Conservation (phyloP, 2,797 vertebrate genomes). For the Dallia pectoralis region DNA sequence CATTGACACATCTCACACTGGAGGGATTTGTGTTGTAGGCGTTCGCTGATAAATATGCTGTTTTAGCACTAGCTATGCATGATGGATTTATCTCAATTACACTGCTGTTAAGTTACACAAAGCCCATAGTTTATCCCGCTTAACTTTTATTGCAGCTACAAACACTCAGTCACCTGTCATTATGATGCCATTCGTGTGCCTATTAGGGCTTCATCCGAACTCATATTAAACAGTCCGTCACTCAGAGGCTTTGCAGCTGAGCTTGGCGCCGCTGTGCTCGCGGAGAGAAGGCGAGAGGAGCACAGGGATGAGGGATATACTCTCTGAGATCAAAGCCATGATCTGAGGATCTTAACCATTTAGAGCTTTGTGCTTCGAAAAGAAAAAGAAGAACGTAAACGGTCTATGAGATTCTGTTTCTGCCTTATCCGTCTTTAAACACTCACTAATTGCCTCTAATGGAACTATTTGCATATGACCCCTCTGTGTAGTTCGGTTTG, state of each 20-base stretch:
- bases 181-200: constrained; percentile 9
- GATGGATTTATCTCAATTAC: neutral
- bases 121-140: neutral
- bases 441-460: constrained; percentile 43
- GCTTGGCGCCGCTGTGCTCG: neutral
- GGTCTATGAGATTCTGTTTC: constrained; percentile 11
- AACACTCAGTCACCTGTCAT: neutral
- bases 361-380: constrained; percentile 12
- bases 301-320: constrained; percentile 18
- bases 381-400: constrained; percentile 10
- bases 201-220: neutral
- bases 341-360: constrained; percentile 26
- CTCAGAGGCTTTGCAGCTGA: neutral
- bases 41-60: neutral
- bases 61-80: neutral
- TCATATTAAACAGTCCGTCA: constrained; percentile 15
- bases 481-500: constrained; percentile 46
- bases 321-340: constrained; percentile 30
- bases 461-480: constrained; percentile 62
- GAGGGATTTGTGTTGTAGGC: neutral
- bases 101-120: neutral
- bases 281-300: neutral
- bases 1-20: neutral
- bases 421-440: constrained; percentile 31
- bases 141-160: neutral